Evolutionary conservation across 2,888 invertebrate genomes (phyloP).

Genomic region (Callosobruchus maculatus): DNA sequence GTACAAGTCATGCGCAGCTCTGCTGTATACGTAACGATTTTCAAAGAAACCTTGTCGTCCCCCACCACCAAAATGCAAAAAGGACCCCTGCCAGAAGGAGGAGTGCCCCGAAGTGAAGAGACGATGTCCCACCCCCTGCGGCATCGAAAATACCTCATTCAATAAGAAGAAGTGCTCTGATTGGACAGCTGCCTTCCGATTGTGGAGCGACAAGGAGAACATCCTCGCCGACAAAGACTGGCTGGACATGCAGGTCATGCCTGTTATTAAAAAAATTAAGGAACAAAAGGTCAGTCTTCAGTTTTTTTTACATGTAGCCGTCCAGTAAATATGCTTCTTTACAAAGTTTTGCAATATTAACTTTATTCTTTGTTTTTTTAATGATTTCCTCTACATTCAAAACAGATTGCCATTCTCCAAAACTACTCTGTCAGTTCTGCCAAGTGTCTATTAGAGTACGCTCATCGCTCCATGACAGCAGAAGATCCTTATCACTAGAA

Average conservation of each 20-base stretch:
- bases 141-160: neutral
- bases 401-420: no score
- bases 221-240: constrained; percentile 3
- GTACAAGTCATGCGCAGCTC: no score
- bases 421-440: no score
- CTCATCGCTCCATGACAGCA: no score
- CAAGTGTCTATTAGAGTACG: no score
- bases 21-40: neutral
- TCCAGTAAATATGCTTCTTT: no score
- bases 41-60: constrained; percentile 12
- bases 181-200: constrained; percentile 2
- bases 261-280: neutral
- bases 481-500: no score
- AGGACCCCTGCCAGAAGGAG: constrained; percentile 6
- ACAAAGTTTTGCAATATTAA: no score
- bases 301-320: neutral
- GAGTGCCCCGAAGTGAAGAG: constrained; percentile 6
- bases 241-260: neutral
- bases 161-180: constrained; percentile 9
- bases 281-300: neutral
- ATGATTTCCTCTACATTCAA: no score
- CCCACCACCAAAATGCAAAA: constrained; percentile 10
- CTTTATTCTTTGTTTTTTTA: no score
- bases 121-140: neutral
- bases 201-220: constrained; percentile 11